phyloP scores from a whole-genome alignment of 2,797 vertebrate species.

The Melanotaenia nigrans region DNA sequence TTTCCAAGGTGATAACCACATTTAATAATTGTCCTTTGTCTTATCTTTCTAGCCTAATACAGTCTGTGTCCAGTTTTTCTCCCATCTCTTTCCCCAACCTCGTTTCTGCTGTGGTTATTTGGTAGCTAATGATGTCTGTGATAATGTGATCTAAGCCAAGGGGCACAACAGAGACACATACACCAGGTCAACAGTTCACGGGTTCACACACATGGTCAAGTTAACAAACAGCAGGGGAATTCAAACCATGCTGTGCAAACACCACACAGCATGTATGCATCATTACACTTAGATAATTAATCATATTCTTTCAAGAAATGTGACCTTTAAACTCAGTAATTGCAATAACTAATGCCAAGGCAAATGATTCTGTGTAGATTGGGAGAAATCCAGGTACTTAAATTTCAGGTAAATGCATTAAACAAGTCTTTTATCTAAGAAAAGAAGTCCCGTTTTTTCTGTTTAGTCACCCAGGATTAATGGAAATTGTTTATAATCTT shows the following conservation, averaged over 20 bases:
- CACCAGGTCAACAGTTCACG: slow-evolving; percentile 32
- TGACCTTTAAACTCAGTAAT: background rate
- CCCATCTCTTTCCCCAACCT: background rate
- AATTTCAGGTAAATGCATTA: background rate
- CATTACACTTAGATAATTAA: slow-evolving; percentile 10
- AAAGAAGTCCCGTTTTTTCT: too few relatives aligned
- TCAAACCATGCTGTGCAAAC: slow-evolving; percentile 13
- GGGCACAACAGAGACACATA: slow-evolving; percentile 26
- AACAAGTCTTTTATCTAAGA: too few relatives aligned
- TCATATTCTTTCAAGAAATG: background rate
- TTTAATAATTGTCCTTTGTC: background rate
- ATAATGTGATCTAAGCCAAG: slow-evolving; percentile 49
- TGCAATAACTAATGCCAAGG: background rate
- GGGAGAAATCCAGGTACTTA: background rate
- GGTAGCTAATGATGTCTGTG: slow-evolving; percentile 44
- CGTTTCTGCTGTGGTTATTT: slow-evolving; percentile 31
- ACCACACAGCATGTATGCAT: slow-evolving; percentile 1
- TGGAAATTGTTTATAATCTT: too few relatives aligned
- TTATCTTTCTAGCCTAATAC: background rate
- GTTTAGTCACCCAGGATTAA: too few relatives aligned
- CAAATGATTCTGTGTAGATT: background rate
- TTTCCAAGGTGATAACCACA: background rate
- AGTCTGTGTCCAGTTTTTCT: background rate
- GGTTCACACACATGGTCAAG: slow-evolving; percentile 59
- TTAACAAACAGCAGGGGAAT: slow-evolving; percentile 51